A percentile compares a stretch with the other conserved stretches of the same genome.
Evolutionary conservation across 2,797 vertebrate genomes (phyloP).

Genomic region (Diceros bicornis): DNA sequence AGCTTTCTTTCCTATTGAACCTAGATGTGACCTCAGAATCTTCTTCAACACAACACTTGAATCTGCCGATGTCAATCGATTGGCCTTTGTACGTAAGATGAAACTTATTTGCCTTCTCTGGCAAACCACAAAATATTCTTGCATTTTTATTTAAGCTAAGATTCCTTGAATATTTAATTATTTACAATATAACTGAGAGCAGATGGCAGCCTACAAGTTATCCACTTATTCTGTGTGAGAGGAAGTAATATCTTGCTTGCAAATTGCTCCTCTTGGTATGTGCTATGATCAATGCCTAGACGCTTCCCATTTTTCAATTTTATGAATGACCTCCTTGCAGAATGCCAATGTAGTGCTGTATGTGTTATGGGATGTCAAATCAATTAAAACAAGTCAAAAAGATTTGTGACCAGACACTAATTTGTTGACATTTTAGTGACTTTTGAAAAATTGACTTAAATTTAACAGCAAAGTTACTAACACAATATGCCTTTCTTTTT

Average conservation of each 20-base stretch:
- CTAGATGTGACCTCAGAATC: neutral
- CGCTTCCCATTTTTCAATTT: conserved; percentile 63
- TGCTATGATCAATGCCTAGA: conserved; percentile 9
- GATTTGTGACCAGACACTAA: conserved; percentile 51
- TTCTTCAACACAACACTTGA: neutral
- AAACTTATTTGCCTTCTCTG: conserved; percentile 33
- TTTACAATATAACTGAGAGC: conserved; percentile 73
- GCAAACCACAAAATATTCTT: conserved; percentile 39
- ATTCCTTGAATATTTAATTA: conserved; percentile 73
- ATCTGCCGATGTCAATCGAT: neutral
- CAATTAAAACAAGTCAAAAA: conserved; percentile 61
- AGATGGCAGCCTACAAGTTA: conserved; percentile 71
- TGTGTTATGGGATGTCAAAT: neutral
- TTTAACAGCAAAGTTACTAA: conserved; percentile 31
- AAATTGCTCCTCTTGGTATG: conserved; percentile 31
- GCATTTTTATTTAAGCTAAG: conserved; percentile 67
- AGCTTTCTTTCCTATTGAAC: neutral
- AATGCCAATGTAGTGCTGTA: conserved; percentile 1
- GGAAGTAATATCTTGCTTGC: conserved; percentile 44
- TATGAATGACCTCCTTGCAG: conserved; percentile 64
- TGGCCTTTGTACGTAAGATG: neutral
- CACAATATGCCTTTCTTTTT: neutral
- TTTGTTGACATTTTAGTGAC: conserved; percentile 45
- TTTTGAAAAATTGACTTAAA: conserved; percentile 66
- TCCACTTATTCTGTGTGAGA: conserved; percentile 61